Conservation (phyloP, 2,888 invertebrate species). For the Pammene fasciana region DNA sequence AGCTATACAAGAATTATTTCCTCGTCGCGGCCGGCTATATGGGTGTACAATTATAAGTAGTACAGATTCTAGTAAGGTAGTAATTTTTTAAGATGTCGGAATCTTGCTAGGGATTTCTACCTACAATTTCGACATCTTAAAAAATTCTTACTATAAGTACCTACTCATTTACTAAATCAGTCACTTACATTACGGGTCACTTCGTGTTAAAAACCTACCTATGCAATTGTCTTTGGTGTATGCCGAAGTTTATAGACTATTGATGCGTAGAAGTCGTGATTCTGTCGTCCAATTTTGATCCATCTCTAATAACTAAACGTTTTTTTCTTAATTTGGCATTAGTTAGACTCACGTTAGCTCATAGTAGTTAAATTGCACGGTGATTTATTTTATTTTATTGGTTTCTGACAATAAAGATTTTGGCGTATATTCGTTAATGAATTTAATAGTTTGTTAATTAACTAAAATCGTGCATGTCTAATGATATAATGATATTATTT, state of each 20-base stretch:
- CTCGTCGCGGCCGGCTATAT: too few species aligned
- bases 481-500: constrained; percentile 73
- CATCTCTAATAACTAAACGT: constrained; percentile 28
- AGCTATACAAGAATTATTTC: too few species aligned
- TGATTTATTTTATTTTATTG: constrained; percentile 39
- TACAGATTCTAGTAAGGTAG: too few species aligned
- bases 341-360: constrained; percentile 7
- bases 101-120: too few species aligned
- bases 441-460: constrained; percentile 45
- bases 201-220: too few species aligned
- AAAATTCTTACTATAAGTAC: too few species aligned
- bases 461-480: constrained; percentile 71
- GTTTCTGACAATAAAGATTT: constrained; percentile 37
- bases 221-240: too few species aligned
- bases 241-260: neutral
- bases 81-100: too few species aligned
- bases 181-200: too few species aligned
- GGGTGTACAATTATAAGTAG: too few species aligned
- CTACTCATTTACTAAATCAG: too few species aligned
- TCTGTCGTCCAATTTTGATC: neutral
- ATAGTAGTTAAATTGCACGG: constrained; percentile 21
- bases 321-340: constrained; percentile 13
- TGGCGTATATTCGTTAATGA: constrained; percentile 42
- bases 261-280: constrained; percentile 1
- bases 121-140: too few species aligned